Evolutionary conservation across 2,797 vertebrate species (phyloP), one percentile per base, ranked within the genome.

Genomic region (Tenualosa thibaudeaui): DNA sequence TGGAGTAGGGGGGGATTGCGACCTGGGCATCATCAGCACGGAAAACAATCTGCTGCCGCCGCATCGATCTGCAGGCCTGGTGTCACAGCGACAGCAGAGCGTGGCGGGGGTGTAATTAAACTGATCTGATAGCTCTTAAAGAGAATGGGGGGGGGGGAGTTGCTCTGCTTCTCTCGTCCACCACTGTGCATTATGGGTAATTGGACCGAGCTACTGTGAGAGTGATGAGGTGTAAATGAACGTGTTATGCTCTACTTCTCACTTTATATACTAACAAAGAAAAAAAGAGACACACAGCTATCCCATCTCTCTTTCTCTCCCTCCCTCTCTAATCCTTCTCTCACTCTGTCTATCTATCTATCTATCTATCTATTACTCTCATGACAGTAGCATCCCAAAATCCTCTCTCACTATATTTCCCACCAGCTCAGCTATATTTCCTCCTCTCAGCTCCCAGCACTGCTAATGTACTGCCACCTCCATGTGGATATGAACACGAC

Each of bases 11-110:
- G 56, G 49, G 86, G 91, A 89, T 90, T 82, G 4, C 50, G 85
- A 92, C 93, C 93, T 90, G 86, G 81, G 86, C 89, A 90, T 93
- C 90, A 91, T 92, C 91, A 90, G 89, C 91, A 90, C 82, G 83
- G 85, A 92, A 92, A 91, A 92, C 93, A 94, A 93, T 94, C 92
- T 90, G 89, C 87, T 81, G 58, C 49, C 49, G 84, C 37, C 19
- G 58, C 86, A 82, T 68, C 84, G 81, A 90, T 89, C 88, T 87
- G 90, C 89, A 87, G 91, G 88, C 85, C 87, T 88, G 89, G 91
- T 91, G 40, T 83, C 46, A 8, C 37, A 84, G 88, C 46, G 89
- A 93, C 86, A 24, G 87, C 87, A 85, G 90, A 91, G 81, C 86
- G 86, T 83, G 87, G 84, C 54, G 1, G 19, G 37, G 82, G 85